Conservation (phyloP, 1,140 invertebrate species). For the Wasmannia auropunctata region DNA sequence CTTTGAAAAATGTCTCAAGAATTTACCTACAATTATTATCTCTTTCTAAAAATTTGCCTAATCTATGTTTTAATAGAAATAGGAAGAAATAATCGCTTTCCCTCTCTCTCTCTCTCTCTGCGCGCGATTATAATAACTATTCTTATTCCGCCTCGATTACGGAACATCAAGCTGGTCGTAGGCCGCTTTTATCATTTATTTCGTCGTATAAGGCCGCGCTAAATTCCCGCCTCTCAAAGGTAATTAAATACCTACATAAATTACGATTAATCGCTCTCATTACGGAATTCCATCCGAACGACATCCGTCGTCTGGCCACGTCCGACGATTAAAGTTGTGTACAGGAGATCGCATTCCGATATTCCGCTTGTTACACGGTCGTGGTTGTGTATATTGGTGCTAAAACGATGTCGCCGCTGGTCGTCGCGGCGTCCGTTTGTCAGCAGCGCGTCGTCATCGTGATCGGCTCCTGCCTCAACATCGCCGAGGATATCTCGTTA, state of each 20-base stretch:
- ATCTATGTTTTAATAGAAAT: neutral
- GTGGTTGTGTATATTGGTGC: conserved; percentile 75
- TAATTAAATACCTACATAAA: neutral
- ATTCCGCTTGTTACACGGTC: conserved; percentile 61
- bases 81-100: neutral
- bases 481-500: conserved; percentile 89
- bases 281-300: neutral
- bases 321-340: neutral
- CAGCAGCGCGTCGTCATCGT: conserved; percentile 75
- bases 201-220: neutral
- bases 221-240: neutral
- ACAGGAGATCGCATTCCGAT: neutral
- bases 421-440: conserved; percentile 76
- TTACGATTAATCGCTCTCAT: neutral
- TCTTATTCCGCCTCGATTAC: neutral
- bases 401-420: conserved; percentile 66
- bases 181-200: neutral
- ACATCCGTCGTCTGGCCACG: neutral
- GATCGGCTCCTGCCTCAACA: conserved; percentile 82
- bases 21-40: neutral
- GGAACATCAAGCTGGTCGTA: neutral
- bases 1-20: neutral
- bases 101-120: too few species aligned
- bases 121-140: neutral
- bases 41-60: neutral